Base-by-base conservation (phyloP, 2,113 vertebrate genomes). In the Microcebus tavaratra region DNA sequence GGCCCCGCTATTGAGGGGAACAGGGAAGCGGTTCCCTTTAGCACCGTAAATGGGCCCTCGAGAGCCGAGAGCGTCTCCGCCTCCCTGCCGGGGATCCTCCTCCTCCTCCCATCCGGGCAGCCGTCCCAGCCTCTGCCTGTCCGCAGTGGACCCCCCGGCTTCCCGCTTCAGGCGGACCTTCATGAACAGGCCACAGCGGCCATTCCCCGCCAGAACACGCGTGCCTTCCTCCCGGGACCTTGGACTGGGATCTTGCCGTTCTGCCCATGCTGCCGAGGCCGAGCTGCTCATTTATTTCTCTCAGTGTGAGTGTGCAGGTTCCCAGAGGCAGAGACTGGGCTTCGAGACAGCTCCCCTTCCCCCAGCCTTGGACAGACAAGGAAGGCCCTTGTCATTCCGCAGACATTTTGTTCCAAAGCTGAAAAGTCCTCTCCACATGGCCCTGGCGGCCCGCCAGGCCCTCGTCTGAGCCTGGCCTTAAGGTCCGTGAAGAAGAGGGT, bases 351-450 rank as follows among this genome's bases (percentile, higher is more conserved):
- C 36, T 76, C 42, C 55, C 94, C 45, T 75, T 83, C 89, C 81
- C 70, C 88, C 88, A 48, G 5, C 42, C 76, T 68, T 42, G 34
- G 42, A 3, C 3, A 2, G 68, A 96, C 91, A 95, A 97, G 95
- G 68, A 70, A 72, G 76, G 70, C 57, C 84, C 83, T 93, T 91
- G 89, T 95, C 89, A 36, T 23, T 36, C 59, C 88, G 84, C 53
- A 84, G 75, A 94, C n/a, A 78, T 91, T 88, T 76, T 63, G 65
- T 94, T 93, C 91, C 80, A 67, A 78, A 63, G 80, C 87, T 92
- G 72, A 57, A 83, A 90, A 11, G 20, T 55, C 53, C 81, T 65
- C 61, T 42, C 65, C 61, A 25, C 73, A 3, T 29, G 87, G 39
- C 87, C 65, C 59, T 72, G 67, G 82, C 55, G 6, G 7, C 63